Base-by-base conservation (phyloP, 2,888 invertebrate species). In the Dryococelus australis region DNA sequence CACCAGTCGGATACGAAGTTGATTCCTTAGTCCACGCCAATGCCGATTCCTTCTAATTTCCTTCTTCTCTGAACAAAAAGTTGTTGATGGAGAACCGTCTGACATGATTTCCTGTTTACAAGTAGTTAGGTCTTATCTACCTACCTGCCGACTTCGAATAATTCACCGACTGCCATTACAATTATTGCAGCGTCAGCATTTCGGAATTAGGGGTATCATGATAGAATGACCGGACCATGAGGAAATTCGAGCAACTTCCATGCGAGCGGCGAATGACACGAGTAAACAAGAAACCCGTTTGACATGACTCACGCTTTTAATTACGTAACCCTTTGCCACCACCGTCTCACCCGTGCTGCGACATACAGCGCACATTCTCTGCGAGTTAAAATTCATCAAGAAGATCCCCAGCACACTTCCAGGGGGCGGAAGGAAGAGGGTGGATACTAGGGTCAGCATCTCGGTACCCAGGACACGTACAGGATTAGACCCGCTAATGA, bases 371-470 rank as follows among this genome's bases (percentile, higher is more conserved):
- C 65, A 16, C 20, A 65, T 65, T 24, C 65, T 65, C 65, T 65
- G 65, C 65, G 65, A 65, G 65, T 65, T 65, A 65, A 65, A 65
- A 65, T 24, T 65, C 65, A 65, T 65, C 65, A 65, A 65, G 65
- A n/a, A 65, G 20, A 20, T 24, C 65, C 65, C 65, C 20, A 20
- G 65, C 24, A 65, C n/a, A 8, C 65, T 24, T 65, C n/a, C 65
- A 65, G 20, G n/a, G n/a, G 24, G 65, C 6, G 65, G 1, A n/a
- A 24, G 65, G 65, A 51, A 24, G n/a, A 65, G 65, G 65, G 24
- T 16, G 20, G 20, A 65, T 65, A 24, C 24, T 12, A 65, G 65
- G 20, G 65, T 65, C 8, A 24, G 65, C 65, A 16, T 3, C 65
- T 65, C 65, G 16, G 65, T 65, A 65, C n/a, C 65, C 65, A 16